Evolutionary conservation across 1,140 invertebrate genomes (phyloP).

Genomic region (Drosophila dunni): DNA sequence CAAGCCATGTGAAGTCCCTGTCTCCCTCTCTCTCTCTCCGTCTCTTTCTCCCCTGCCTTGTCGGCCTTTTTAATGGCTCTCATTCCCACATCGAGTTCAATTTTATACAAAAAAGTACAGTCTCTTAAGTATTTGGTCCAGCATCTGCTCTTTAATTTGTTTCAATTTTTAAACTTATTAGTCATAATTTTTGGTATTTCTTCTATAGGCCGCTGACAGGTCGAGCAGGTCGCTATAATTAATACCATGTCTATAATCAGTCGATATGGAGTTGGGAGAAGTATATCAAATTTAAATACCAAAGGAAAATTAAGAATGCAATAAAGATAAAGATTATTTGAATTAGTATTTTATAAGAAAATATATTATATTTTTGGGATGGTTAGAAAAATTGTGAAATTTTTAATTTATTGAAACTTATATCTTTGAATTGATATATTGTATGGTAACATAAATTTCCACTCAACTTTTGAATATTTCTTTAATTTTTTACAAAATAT

Average conservation of each 20-base stretch:
- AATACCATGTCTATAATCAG: slow-evolving; percentile 49
- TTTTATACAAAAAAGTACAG: not conserved
- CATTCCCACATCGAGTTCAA: slow-evolving; percentile 54
- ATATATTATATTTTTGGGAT: too few species aligned
- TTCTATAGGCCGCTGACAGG: slow-evolving; percentile 54
- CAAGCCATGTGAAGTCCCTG: slow-evolving; percentile 47
- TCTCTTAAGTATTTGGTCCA: slow-evolving; percentile 9
- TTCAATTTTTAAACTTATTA: slow-evolving; percentile 75
- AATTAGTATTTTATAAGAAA: too few species aligned
- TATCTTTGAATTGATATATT: too few species aligned
- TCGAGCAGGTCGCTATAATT: slow-evolving; percentile 42
- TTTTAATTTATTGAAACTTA: too few species aligned
- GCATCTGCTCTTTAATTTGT: slow-evolving; percentile 71
- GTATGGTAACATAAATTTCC: too few species aligned
- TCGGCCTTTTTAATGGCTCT: slow-evolving; percentile 60
- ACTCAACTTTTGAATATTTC: too few species aligned
- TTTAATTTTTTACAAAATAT: too few species aligned
- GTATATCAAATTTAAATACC: not conserved
- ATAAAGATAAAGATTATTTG: slow-evolving; percentile 15
- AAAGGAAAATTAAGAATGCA: not conserved
- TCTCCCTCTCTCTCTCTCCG: not conserved
- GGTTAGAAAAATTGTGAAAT: not conserved
- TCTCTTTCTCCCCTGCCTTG: slow-evolving; percentile 1
- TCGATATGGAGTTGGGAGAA: not conserved
- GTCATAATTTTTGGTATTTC: slow-evolving; percentile 73